These are phyloP conservation scores for Hydrolagus colliei DNA, from an alignment of 2,797 vertebrate species.

Conservation along the genomic window DNA sequence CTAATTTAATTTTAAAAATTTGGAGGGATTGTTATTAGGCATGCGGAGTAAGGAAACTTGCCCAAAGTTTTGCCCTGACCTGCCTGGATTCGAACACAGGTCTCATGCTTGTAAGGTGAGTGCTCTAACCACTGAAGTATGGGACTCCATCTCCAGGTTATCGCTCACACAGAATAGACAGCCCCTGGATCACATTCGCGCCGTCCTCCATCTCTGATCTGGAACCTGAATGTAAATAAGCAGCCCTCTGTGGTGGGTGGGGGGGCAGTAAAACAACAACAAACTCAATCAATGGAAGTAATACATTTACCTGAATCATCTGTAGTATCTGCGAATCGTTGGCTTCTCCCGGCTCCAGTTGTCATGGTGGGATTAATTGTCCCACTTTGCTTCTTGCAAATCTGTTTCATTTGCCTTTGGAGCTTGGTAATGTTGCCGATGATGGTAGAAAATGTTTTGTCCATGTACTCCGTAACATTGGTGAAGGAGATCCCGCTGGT, in stretches of 20 bases:
- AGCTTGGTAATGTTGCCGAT: constrained; percentile 46
- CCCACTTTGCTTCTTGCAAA: constrained; percentile 45
- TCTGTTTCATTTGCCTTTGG: constrained; percentile 53
- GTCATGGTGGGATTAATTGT: constrained; percentile 13
- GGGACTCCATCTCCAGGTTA: too few species aligned
- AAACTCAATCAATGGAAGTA: background rate
- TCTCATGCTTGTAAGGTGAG: too few species aligned
- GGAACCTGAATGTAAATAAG: background rate
- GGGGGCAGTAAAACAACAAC: background rate
- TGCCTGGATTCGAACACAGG: too few species aligned
- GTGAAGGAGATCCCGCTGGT: constrained; percentile 49
- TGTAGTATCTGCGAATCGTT: constrained; percentile 55
- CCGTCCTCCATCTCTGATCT: background rate
- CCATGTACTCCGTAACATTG: constrained; percentile 54
- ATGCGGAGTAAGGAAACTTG: too few species aligned
- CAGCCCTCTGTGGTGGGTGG: too few species aligned
- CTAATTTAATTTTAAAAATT: too few species aligned
- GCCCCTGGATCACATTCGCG: background rate
- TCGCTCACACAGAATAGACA: too few species aligned
- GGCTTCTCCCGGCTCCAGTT: constrained; percentile 46
- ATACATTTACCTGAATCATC: constrained; percentile 51
- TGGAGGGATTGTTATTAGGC: too few species aligned
- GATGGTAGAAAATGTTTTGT: constrained; percentile 38
- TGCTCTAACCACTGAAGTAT: too few species aligned
- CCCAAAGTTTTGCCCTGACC: too few species aligned